A percentile compares a stretch with the other conserved stretches of the same genome.
phyloP scores from a whole-genome alignment of 2,888 invertebrate genomes.

The Tuta absoluta region DNA sequence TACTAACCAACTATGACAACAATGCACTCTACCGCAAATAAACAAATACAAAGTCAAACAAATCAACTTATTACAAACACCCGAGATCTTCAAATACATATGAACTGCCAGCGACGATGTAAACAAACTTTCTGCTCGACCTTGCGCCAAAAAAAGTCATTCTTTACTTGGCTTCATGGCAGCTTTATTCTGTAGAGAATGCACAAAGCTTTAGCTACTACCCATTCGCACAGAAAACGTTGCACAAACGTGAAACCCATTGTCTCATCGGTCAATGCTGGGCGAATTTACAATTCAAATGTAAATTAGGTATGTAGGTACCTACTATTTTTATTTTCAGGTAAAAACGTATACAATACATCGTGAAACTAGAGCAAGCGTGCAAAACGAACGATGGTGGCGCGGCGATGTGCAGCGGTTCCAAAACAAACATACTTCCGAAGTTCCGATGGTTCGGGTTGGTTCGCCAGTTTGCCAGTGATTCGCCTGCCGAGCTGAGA shows the following conservation, averaged over 20 bases:
- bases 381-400: conserved; percentile 31
- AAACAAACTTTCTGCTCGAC: conserved; percentile 19
- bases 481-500: conserved; percentile 35
- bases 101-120: conserved; percentile 6
- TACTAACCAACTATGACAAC: conserved; percentile 12
- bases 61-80: conserved; percentile 1
- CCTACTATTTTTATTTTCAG: conserved; percentile 9
- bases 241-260: background rate
- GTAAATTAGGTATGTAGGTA: background rate
- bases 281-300: conserved; percentile 11
- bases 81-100: conserved; percentile 6
- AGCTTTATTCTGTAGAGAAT: background rate
- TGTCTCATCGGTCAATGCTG: background rate
- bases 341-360: conserved; percentile 19
- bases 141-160: conserved; percentile 19
- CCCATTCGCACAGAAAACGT: conserved; percentile 1
- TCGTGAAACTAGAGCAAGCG: conserved; percentile 34
- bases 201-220: background rate
- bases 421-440: conserved; percentile 62
- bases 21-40: too few relatives aligned
- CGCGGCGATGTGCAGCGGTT: conserved; percentile 50
- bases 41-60: too few relatives aligned
- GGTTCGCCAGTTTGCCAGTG: conserved; percentile 7
- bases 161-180: conserved; percentile 6
- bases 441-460: conserved; percentile 34